Evolutionary conservation across 2,797 vertebrate genomes (phyloP), one percentile per base, ranked within the genome.

Genomic region (Melopsittacus undulatus): DNA sequence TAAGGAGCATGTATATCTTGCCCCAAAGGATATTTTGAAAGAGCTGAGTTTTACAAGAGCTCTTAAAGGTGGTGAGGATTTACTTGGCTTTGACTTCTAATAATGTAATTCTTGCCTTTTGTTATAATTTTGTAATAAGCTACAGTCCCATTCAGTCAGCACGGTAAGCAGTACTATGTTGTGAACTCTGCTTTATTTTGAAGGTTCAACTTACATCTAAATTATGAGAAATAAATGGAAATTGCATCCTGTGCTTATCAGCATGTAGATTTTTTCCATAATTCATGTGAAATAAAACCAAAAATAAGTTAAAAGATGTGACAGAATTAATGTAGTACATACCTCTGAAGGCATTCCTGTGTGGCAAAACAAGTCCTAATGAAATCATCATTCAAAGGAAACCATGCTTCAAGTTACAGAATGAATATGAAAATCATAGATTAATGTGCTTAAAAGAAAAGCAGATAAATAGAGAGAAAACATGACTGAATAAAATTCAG

Each of bases 311-410:
- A 87, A 78, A 93, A 64, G 40, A 72, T 85, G 13, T 91, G 92
- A 67, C 75, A 96, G 94, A 74, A 95, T 93, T 94, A 96, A 94
- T 96, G 59, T 78, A 86, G 83, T 62, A 89, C 23, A 61, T 93
- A 92, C 84, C 43, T 95, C 81, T 82, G 34, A 61, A 94, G 80
- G 54, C 51, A 83, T 79, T 1, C 38, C 66, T 95, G 61, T 79
- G 84, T 95, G 83, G 86, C 83, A 92, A 48, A 96, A 89, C 73
- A 96, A 92, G 63, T 94, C 80, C 77, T 97, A 96, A 97, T 96
- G 95, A 95, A 96, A 76, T 94, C 94, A 95, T 96, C 87, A 80
- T 77, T 89, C 96, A 97, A 15, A 83, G 72, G 45, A 91, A 72
- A 80, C 70, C 83, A 90, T 81, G 81, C 63, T 92, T 93, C 78